Conservation (phyloP, 1,140 invertebrate genomes). For the Papilio helenus region DNA sequence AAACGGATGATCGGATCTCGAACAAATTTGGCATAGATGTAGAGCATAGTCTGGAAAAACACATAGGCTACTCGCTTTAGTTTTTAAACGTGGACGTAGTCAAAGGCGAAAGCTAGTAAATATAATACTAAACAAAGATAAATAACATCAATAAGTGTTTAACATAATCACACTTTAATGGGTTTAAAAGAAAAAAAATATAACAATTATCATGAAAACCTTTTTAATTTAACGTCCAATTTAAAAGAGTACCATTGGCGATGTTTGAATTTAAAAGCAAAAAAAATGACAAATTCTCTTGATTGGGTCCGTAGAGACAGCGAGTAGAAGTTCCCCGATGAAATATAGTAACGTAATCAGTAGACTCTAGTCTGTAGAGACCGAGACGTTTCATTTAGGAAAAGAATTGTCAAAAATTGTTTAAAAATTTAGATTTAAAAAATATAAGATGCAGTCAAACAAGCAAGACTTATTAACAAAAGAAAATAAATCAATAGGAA, state of each 20-base stretch:
- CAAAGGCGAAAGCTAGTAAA: too few species aligned
- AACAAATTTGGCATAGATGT: too few species aligned
- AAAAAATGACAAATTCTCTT: constrained; percentile 33
- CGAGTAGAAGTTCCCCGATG: constrained; percentile 15
- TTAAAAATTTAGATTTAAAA: too few species aligned
- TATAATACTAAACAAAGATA: too few species aligned
- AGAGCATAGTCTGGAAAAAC: too few species aligned
- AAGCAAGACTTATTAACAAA: too few species aligned
- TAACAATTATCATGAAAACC: not conserved
- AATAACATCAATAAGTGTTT: not conserved
- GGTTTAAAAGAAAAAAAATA: not conserved
- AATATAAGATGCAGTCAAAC: too few species aligned
- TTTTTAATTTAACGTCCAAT: not conserved
- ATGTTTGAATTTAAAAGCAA: constrained; percentile 15
- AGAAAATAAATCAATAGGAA: too few species aligned
- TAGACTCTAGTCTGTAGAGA: constrained; percentile 24
- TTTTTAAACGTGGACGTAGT: too few species aligned
- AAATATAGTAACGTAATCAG: constrained; percentile 33
- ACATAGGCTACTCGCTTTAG: too few species aligned
- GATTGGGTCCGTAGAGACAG: constrained; percentile 28
- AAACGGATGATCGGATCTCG: too few species aligned
- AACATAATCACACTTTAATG: too few species aligned
- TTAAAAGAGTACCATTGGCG: not conserved
- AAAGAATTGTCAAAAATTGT: not conserved
- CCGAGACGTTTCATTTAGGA: not conserved